Evolutionary conservation across 2,113 vertebrate species (phyloP).

Genomic region (Leptocoma aspasia): DNA sequence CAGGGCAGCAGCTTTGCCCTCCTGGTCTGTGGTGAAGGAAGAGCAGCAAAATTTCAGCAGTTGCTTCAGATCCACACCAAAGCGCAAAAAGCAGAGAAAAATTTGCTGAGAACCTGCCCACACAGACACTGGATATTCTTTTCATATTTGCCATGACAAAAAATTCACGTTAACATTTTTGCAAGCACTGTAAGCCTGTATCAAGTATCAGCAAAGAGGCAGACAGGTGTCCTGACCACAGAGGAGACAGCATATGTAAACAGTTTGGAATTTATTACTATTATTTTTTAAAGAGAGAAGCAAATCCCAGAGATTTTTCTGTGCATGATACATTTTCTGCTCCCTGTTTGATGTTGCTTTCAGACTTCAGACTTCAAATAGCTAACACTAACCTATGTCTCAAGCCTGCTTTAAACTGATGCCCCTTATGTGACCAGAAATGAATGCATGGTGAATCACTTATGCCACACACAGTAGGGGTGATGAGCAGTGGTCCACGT

Average conservation of each 20-base stretch:
- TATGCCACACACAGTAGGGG: background rate
- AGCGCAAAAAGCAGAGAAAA: background rate
- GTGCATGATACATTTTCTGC: slow-evolving; percentile 44
- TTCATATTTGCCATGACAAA: slow-evolving; percentile 28
- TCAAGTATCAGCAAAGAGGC: slow-evolving; percentile 39
- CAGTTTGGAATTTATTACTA: slow-evolving; percentile 26
- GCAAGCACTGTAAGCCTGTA: background rate
- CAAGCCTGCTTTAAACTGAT: slow-evolving; percentile 24
- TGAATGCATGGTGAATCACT: slow-evolving; percentile 55
- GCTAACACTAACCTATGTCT: background rate
- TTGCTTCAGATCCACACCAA: background rate
- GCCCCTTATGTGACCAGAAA: slow-evolving; percentile 36
- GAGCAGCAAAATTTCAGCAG: background rate
- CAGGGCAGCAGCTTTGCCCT: background rate
- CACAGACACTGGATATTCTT: background rate
- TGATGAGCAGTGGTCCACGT: background rate
- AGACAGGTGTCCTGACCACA: slow-evolving; percentile 53
- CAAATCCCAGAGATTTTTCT: slow-evolving; percentile 50
- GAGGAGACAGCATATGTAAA: background rate
- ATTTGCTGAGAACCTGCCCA: background rate
- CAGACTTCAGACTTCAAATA: slow-evolving; percentile 36
- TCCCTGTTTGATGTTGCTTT: slow-evolving; percentile 47
- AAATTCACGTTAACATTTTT: slow-evolving; percentile 39
- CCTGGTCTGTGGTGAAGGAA: background rate
- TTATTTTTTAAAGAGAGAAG: slow-evolving; percentile 26